A percentile compares a stretch with the other conserved stretches of the same genome.
These are phyloP conservation scores for Drosophila paramelanica DNA, from an alignment of 2,888 invertebrate genomes.

Conservation along the genomic window DNA sequence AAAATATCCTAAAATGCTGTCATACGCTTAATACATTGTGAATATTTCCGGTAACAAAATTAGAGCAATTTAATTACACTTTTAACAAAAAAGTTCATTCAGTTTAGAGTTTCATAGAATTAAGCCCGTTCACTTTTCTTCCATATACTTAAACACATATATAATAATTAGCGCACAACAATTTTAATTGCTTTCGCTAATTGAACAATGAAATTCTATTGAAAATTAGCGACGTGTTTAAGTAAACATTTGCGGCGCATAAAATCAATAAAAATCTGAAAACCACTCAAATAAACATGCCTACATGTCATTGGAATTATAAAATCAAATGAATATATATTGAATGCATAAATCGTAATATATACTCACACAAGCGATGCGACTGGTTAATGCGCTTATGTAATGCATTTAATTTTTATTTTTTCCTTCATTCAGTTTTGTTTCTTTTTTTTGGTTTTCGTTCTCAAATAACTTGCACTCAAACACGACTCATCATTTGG, in stretches of 20 bases:
- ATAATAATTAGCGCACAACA: slow-evolving; percentile 2
- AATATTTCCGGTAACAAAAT: no score
- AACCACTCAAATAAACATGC: slow-evolving; percentile 25
- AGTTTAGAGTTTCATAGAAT: background rate
- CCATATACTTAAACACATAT: background rate
- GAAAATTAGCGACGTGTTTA: slow-evolving; percentile 59
- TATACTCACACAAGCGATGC: background rate
- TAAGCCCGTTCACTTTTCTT: background rate
- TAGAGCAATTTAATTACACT: no score
- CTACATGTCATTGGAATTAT: slow-evolving; percentile 45
- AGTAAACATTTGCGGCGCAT: slow-evolving; percentile 33
- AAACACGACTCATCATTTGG: slow-evolving; percentile 69
- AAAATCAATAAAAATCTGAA: slow-evolving; percentile 49
- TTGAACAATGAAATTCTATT: slow-evolving; percentile 67
- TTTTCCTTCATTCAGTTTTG: background rate
- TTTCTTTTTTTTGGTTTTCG: slow-evolving; percentile 2
- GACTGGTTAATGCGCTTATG: slow-evolving; percentile 47
- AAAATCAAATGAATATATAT: slow-evolving; percentile 40
- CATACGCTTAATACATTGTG: no score
- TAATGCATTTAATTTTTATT: slow-evolving; percentile 32
- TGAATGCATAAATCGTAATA: slow-evolving; percentile 55
- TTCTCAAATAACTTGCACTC: slow-evolving; percentile 56
- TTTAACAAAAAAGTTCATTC: background rate
- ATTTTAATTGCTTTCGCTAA: slow-evolving; percentile 35
- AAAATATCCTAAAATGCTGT: no score